Evolutionary conservation across 2,888 invertebrate genomes (phyloP).

Genomic region (Melinopterus prodromus): DNA sequence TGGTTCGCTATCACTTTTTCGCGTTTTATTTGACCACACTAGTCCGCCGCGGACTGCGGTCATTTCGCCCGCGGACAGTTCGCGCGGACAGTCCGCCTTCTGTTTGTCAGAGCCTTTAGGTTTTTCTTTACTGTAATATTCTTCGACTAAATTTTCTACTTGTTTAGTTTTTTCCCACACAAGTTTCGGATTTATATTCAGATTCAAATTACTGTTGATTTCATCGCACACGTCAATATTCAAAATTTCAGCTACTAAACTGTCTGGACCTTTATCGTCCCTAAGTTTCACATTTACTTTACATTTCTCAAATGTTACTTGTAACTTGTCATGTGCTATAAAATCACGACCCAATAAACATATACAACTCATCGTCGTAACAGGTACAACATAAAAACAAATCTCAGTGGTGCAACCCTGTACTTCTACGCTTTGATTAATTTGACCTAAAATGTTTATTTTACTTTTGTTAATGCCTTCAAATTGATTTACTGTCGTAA

Average conservation of each 20-base stretch:
- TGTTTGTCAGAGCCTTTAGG: too few species aligned
- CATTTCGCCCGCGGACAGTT: too few species aligned
- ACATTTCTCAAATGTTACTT: constrained; percentile 13
- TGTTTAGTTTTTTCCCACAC: constrained; percentile 14
- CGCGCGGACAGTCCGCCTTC: too few species aligned
- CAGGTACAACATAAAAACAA: constrained; percentile 23
- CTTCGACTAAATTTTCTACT: constrained; percentile 12
- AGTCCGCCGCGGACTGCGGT: too few species aligned
- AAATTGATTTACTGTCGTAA: too few species aligned
- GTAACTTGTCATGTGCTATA: constrained; percentile 24
- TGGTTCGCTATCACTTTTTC: too few species aligned
- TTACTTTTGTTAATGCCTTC: not conserved
- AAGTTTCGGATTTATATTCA: constrained; percentile 1
- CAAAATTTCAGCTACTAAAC: constrained; percentile 7
- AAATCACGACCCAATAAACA: constrained; percentile 27
- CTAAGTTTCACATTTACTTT: constrained; percentile 5
- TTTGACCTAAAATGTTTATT: constrained; percentile 17
- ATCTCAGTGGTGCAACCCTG: constrained; percentile 21
- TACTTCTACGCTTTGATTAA: constrained; percentile 11
- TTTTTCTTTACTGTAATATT: constrained; percentile 20
- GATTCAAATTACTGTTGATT: constrained; percentile 8
- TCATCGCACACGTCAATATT: constrained; percentile 14
- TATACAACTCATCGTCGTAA: constrained; percentile 7
- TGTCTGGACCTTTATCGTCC: constrained; percentile 9
- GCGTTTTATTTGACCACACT: too few species aligned